Evolutionary conservation across 2,797 vertebrate species (phyloP).

Genomic region (Hemibagrus guttatus): DNA sequence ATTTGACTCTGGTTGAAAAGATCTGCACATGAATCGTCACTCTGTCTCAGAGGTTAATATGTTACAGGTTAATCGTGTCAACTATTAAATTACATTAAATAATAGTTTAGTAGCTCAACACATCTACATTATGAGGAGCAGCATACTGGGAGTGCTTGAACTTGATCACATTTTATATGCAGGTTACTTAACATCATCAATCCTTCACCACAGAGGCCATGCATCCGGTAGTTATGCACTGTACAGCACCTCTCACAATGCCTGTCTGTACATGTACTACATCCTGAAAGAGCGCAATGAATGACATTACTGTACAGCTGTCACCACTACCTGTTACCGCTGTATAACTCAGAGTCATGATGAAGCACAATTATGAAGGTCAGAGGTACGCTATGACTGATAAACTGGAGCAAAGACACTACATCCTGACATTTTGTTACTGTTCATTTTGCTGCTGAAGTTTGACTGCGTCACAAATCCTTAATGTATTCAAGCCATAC

Average conservation of each 20-base stretch:
- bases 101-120: slow-evolving; percentile 15
- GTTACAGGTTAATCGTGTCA: background rate
- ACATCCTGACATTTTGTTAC: background rate
- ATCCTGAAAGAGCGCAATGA: slow-evolving; percentile 12
- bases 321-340: background rate
- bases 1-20: background rate
- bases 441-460: background rate
- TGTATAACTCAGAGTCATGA: slow-evolving; percentile 19
- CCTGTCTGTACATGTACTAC: slow-evolving; percentile 24
- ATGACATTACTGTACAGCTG: slow-evolving; percentile 12
- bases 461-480: slow-evolving; percentile 6
- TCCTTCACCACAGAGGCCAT: slow-evolving; percentile 17
- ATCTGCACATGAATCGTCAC: background rate
- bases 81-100: background rate
- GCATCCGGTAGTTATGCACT: slow-evolving; percentile 8
- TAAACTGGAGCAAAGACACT: background rate
- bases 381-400: background rate
- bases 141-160: background rate
- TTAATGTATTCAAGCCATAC: slow-evolving; percentile 6
- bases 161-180: background rate
- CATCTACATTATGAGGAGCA: background rate
- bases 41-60: background rate
- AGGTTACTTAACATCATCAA: slow-evolving; percentile 39
- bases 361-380: slow-evolving; percentile 24
- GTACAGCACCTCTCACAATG: slow-evolving; percentile 11